phyloP scores from a whole-genome alignment of 37 sponge, comb jelly and placozoan species.

The Cladorhizidae sp. region DNA sequence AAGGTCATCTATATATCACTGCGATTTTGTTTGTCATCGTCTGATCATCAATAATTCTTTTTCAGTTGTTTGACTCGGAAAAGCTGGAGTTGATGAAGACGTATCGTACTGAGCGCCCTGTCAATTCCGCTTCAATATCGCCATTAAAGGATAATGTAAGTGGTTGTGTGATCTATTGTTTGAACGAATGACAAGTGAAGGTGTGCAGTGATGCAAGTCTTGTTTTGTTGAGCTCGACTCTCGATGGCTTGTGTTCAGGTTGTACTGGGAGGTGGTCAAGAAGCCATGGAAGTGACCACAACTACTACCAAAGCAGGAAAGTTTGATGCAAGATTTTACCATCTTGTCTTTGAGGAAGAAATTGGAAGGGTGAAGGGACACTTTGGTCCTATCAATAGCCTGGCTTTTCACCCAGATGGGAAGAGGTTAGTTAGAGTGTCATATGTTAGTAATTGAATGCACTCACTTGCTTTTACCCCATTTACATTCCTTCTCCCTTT shows the following conservation, averaged over 20 bases:
- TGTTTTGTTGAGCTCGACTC: background rate
- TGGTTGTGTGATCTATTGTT: too few relatives aligned
- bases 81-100: constrained; percentile 81
- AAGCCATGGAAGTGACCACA: constrained; percentile 97
- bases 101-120: constrained; percentile 94
- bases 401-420: constrained; percentile 96
- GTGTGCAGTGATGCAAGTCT: background rate
- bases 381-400: constrained; percentile 98
- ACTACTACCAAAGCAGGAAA: constrained; percentile 93
- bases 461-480: background rate
- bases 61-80: constrained; percentile 86
- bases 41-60: background rate
- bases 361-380: constrained; percentile 99
- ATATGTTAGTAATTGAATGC: background rate
- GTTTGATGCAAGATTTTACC: constrained; percentile 97
- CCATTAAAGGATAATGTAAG: constrained; percentile 91
- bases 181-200: too few relatives aligned
- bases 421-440: constrained; percentile 69
- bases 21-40: background rate
- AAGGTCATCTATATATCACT: constrained; percentile 48
- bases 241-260: constrained; percentile 37
- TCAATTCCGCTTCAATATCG: constrained; percentile 96
- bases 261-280: constrained; percentile 98
- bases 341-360: constrained; percentile 96
- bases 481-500: background rate